Base-by-base conservation (phyloP, 2,113 vertebrate species). In the Heliornis fulica region DNA sequence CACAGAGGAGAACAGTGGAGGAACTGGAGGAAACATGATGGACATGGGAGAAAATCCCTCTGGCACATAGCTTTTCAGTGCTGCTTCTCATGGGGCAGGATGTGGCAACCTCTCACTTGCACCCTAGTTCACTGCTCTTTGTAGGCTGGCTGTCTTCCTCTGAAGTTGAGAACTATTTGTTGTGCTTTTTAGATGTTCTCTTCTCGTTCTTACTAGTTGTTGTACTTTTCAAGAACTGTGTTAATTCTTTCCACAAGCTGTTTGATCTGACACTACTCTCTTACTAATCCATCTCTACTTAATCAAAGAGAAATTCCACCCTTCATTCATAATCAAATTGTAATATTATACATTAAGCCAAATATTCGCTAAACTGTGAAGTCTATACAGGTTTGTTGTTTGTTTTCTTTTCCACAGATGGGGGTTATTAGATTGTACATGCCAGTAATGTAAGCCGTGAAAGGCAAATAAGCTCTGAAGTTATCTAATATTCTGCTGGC, bases 381-480 rank as follows among this genome's bases (percentile, higher is more conserved):
- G 32, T 66, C 54, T 34, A 51, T 45, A 57, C 32, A 88, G 43
- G 40, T 83, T 87, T 76, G 22, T 64, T 94, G 53, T 88, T 94
- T 92, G 57, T 46, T 95, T 86, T 94, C 50, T 88, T 92, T 89
- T 56, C 65, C 17, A 7, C 50, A 32, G 54, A 74, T 43, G 28
- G 46, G 20, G 18, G 17, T 80, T 87, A 85, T 76, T 66, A 41
- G 23, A 46, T 48, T 71, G 32, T 74, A 53, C 28, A 29, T 56
- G 28, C 36, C 51, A 60, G 34, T 64, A 90, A 70, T 10, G 40
- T n/a, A 81, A 88, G 34, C 23, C 66, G 43, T 77, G 63, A 92
- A 96, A 92, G 53, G 64, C 48, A 94, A 94, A 96, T 90, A 93
- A 94, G 8, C 87, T 79, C 66, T 70, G 76, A 92, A 92, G 83